Conservation (phyloP, 2,888 invertebrate genomes). For the Ochropacha duplaris region DNA sequence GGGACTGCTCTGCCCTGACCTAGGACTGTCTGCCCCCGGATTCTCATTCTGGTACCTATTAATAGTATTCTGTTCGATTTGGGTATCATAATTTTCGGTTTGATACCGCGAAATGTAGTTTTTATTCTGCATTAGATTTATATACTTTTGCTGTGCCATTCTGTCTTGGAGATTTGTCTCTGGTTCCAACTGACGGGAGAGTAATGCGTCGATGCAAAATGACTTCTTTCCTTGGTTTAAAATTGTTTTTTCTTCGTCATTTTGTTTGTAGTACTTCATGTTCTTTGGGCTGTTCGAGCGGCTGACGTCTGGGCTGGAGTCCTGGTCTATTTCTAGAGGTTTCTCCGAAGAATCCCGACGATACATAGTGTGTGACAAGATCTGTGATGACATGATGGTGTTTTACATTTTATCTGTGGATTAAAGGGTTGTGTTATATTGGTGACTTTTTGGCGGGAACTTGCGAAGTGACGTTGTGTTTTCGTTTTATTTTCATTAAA, state of each 20-base stretch:
- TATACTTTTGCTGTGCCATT: slow-evolving; percentile 66
- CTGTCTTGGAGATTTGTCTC: slow-evolving; percentile 60
- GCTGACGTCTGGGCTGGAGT: slow-evolving; percentile 56
- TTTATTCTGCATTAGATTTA: slow-evolving; percentile 68
- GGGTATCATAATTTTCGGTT: slow-evolving; percentile 69
- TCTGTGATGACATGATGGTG: slow-evolving; percentile 22
- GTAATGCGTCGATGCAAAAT: slow-evolving; percentile 94
- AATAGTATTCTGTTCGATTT: slow-evolving; percentile 75
- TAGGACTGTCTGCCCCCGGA: slow-evolving; percentile 49
- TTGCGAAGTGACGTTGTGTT: not conserved
- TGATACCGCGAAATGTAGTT: slow-evolving; percentile 68
- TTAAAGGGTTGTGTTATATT: not conserved
- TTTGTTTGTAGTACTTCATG: slow-evolving; percentile 60
- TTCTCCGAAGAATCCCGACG: slow-evolving; percentile 59
- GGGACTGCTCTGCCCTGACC: slow-evolving; percentile 62
- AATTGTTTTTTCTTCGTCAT: slow-evolving; percentile 68
- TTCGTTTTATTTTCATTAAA: too few species aligned
- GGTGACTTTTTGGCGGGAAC: too few species aligned
- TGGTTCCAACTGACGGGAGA: slow-evolving; percentile 83
- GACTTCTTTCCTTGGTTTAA: slow-evolving; percentile 85
- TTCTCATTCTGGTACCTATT: slow-evolving; percentile 50
- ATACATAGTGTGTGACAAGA: slow-evolving; percentile 49
- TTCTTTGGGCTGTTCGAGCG: slow-evolving; percentile 69
- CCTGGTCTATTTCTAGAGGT: slow-evolving; percentile 66
- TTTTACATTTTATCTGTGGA: slow-evolving; percentile 13